These are phyloP conservation scores for Onychomys leucogaster DNA, from an alignment of 2,797 vertebrate genomes.

Conservation along the genomic window DNA sequence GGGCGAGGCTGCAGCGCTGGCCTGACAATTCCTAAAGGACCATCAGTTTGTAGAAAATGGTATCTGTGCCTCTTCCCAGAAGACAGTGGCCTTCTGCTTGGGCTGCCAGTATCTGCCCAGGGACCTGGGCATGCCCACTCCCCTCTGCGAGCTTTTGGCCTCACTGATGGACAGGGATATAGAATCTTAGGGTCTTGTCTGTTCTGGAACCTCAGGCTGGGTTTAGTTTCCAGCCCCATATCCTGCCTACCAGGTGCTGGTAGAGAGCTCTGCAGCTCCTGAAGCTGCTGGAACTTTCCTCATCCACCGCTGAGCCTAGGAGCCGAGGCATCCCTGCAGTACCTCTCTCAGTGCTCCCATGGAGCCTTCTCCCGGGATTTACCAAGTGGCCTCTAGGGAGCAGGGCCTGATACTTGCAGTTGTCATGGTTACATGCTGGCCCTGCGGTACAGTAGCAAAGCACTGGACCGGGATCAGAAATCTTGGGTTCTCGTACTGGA, in stretches of 20 bases:
- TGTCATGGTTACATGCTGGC: background rate
- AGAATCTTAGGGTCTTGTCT: background rate
- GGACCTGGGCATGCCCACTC: background rate
- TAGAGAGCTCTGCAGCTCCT: no score
- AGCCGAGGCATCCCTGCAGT: background rate
- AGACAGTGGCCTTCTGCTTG: background rate
- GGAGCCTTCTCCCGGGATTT: constrained; percentile 39
- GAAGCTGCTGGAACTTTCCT: background rate
- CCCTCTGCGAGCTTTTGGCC: background rate
- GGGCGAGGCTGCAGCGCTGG: background rate
- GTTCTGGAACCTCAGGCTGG: background rate
- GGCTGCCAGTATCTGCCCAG: background rate
- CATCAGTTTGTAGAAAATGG: background rate
- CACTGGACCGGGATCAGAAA: background rate
- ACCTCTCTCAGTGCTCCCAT: background rate
- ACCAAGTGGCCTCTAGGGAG: background rate
- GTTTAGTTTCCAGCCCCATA: background rate
- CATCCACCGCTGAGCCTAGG: background rate
- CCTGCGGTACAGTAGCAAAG: background rate
- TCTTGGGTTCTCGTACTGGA: background rate
- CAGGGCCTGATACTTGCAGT: background rate
- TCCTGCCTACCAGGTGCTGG: rapidly evolving
- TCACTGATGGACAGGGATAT: rapidly evolving
- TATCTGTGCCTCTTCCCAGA: background rate
- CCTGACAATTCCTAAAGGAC: background rate